Percentiles rank a stretch among this genome's conserved stretches.
These are phyloP conservation scores for Acrobasis suavella DNA, from an alignment of 2,888 invertebrate genomes.

Conservation along the genomic window DNA sequence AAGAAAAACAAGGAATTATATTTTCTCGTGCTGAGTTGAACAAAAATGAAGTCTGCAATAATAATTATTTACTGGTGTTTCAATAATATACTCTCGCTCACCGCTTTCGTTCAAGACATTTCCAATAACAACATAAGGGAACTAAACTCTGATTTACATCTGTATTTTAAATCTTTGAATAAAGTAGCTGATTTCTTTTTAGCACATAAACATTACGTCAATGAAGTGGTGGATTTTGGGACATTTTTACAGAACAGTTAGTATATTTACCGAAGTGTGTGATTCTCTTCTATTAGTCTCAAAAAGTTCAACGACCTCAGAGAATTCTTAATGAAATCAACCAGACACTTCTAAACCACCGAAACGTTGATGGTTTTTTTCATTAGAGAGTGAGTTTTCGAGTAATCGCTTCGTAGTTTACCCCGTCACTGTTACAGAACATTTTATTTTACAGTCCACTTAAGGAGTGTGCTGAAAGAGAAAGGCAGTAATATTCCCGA, in stretches of 20 bases:
- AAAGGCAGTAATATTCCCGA: background rate
- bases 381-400: no score
- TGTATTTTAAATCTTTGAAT: background rate
- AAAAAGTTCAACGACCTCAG: background rate
- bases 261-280: no score
- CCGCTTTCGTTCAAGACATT: background rate
- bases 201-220: background rate
- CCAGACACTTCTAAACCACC: no score
- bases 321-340: no score
- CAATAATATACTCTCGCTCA: background rate
- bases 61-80: background rate
- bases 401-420: no score
- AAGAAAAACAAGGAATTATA: no score
- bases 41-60: background rate
- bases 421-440: no score
- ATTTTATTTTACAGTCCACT: constrained; percentile 7
- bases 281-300: background rate
- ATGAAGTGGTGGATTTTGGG: background rate
- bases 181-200: background rate
- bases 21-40: background rate
- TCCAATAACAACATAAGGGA: background rate
- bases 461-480: background rate
- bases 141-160: background rate
- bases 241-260: background rate
- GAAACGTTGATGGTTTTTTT: no score